Base-by-base conservation (phyloP, 2,113 vertebrate species). In the Micronycteris hirsuta region DNA sequence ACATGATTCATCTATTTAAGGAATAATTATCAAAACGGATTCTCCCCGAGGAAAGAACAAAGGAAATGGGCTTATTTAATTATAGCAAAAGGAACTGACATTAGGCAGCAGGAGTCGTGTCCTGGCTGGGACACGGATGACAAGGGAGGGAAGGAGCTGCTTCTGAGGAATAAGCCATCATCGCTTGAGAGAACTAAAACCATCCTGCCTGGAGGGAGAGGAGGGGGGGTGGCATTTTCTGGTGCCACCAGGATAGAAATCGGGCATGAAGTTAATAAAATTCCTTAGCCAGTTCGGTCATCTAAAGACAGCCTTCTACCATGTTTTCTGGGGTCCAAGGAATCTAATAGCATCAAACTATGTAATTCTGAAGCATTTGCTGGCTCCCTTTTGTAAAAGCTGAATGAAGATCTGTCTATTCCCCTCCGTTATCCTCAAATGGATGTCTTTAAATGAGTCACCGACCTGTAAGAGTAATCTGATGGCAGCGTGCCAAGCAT, bases 1-100 rank as follows among this genome's bases (percentile, higher is more conserved):
- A 81, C 38, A 70, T 85, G 54, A 91, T 45, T 78, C 88, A 86
- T 85, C 90, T 92, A 56, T 77, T 92, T 54, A 65, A 74, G 87
- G 85, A 80, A 85, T 67, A 61, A 71, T 58, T 74, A 93, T 94
- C 94, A 31, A 96, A 96, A 88, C 41, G 76, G 88, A 85, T 58
- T 82, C 67, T 86, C 93, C 76, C 93, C 0, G 36, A 94, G 86
- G 82, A 94, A 92, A 78, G 91, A 94, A 91, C 28, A 76, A 77
- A 96, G 94, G 43, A 80, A 90, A 86, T 3, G 8, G 74, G 54
- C 22, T 81, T 77, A 65, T 94, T 91, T 93, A 90, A 94, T 85
- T 71, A 73, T 33, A 85, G 63, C 16, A 0, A 67, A 63, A 93
- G 74, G 31, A 49, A 70, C 26, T 82, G 54, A 19, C 68, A 85